A percentile compares a stretch with the other conserved stretches of the same genome.
phyloP scores from a whole-genome alignment of 37 sponge, comb jelly and placozoan species.

The Spongia lamella region DNA sequence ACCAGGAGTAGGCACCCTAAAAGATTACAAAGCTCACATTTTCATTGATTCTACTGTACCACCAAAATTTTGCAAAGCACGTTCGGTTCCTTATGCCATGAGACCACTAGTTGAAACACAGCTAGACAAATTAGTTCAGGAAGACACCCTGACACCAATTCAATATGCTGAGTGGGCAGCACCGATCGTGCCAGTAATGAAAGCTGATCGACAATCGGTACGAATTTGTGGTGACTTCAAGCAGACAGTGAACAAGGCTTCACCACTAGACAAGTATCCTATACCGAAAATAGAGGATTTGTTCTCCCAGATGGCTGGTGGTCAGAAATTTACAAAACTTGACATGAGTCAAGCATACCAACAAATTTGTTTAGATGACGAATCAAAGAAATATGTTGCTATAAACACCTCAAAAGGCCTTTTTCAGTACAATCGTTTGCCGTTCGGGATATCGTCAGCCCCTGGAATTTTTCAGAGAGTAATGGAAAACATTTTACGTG shows the following conservation, averaged over 20 bases:
- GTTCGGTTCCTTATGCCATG: slow-evolving; percentile 11
- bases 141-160: slow-evolving; percentile 30
- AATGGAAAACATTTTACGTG: slow-evolving; percentile 42
- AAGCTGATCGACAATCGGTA: slow-evolving; percentile 19
- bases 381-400: slow-evolving; percentile 16
- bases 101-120: slow-evolving; percentile 1
- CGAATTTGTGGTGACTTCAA: slow-evolving; percentile 57
- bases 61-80: slow-evolving; percentile 19
- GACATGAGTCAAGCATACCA: slow-evolving; percentile 36
- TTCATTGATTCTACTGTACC: not conserved
- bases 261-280: slow-evolving; percentile 10
- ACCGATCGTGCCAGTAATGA: slow-evolving; percentile 43
- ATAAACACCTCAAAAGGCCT: slow-evolving; percentile 34
- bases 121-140: slow-evolving; percentile 15
- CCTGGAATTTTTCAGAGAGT: slow-evolving; percentile 26
- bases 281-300: slow-evolving; percentile 10
- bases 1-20: slow-evolving; percentile 2
- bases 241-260: not conserved
- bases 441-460: slow-evolving; percentile 32
- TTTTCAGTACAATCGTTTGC: slow-evolving; percentile 18
- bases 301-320: slow-evolving; percentile 2
- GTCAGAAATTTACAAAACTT: slow-evolving; percentile 22
- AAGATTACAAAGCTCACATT: not conserved
- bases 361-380: slow-evolving; percentile 16
- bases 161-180: slow-evolving; percentile 47